Base-by-base conservation (phyloP, 2,113 vertebrate species). In the Bostrychus sinensis region DNA sequence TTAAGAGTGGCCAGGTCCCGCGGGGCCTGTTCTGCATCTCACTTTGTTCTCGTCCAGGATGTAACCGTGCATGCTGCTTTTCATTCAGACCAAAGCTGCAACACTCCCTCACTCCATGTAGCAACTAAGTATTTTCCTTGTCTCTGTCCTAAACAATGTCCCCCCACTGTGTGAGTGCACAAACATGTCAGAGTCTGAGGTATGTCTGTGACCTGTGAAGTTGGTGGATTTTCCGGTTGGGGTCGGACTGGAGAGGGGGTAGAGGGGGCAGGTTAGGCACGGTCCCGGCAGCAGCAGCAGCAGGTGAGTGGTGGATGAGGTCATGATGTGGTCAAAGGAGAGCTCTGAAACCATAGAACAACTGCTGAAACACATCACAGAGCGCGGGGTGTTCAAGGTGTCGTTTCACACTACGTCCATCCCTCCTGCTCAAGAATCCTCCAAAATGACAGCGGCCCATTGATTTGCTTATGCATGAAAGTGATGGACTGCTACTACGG, bases 251-350 rank as follows among this genome's bases (percentile, higher is more conserved):
- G 22, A 12, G 45, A 48, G 22, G 22, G 43, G 43, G 43, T 22
- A 85, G n/a, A n/a, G n/a, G n/a, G n/a, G 86, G 76, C 84, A 86
- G 89, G 89, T 93, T 91, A 90, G 75, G 78, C 80, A 83, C 87
- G 89, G 89, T 89, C 77, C 68, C 86, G 86, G 84, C 88, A 91
- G 91, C 92, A 93, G 92, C 86, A 86, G 84, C 88, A 91, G 91
- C 92, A 93, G 92, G 92, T 93, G 91, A 93, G 85, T 89, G 78
- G 78, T 82, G 7, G 48, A 83, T 88, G 91, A 89, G 88, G 87
- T 91, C 90, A 91, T 80, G 80, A 91, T 83, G 75, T 91, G 92
- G 89, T 91, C 88, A 84, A 81, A 82, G 84, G 73, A 78, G 57
- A 75, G 73, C 68, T 84, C 69, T 89, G 86, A 91, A 85, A 88